Conservation (phyloP, 1,140 invertebrate genomes). For the Trichogramma pretiosum region DNA sequence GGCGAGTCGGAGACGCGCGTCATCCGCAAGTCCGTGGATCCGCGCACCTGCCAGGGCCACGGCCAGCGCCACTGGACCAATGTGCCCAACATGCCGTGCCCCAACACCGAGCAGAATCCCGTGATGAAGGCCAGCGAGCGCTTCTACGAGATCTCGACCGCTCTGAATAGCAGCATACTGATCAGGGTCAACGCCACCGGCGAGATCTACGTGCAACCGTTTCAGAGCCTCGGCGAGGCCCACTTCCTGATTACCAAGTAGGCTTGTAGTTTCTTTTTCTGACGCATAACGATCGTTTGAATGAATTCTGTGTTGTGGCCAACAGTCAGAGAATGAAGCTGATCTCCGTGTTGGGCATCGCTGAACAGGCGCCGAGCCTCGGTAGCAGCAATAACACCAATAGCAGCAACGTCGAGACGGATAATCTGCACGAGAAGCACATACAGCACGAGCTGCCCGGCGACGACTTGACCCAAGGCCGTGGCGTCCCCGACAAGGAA, state of each 20-base stretch:
- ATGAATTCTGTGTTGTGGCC: too few relatives aligned
- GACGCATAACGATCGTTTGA: too few relatives aligned
- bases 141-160: conserved; percentile 29
- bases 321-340: conserved; percentile 10
- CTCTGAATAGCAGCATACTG: conserved; percentile 25
- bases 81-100: conserved; percentile 36
- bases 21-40: conserved; percentile 39
- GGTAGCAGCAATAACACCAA: too few relatives aligned
- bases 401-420: too few relatives aligned
- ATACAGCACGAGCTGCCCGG: conserved; percentile 37
- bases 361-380: too few relatives aligned
- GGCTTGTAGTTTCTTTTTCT: too few relatives aligned
- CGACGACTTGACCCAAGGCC: conserved; percentile 37
- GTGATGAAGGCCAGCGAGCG: conserved; percentile 39
- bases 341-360: conserved; percentile 1
- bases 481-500: conserved; percentile 31
- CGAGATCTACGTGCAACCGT: conserved; percentile 39
- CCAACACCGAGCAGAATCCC: conserved; percentile 32
- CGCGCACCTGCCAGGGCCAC: conserved; percentile 34
- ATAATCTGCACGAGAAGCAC: conserved; percentile 21
- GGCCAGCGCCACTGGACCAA: conserved; percentile 34
- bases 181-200: conserved; percentile 36
- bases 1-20: conserved; percentile 27
- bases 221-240: conserved; percentile 39
- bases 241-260: conserved; percentile 36